phyloP scores from a whole-genome alignment of 2,797 vertebrate species.

The Melanotaenia nigrans region DNA sequence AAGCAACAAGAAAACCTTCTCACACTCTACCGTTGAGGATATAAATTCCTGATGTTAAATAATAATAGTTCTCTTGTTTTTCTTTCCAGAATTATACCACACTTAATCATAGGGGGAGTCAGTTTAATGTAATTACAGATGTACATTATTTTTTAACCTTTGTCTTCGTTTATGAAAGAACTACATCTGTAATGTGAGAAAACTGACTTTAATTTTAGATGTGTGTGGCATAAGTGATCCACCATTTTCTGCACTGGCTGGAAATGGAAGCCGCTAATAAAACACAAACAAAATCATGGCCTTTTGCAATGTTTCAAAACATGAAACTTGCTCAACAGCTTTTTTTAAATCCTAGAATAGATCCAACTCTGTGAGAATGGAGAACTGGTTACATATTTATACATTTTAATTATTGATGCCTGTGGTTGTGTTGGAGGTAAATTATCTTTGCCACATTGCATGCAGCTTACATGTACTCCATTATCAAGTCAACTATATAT shows the following conservation, averaged over 20 bases:
- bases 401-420: not conserved
- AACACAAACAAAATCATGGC: conserved; percentile 34
- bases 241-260: conserved; percentile 28
- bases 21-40: not conserved
- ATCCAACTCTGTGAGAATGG: not conserved
- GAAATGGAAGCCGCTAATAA: conserved; percentile 28
- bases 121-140: not conserved
- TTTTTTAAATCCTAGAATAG: conserved; percentile 1
- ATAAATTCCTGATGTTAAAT: not conserved
- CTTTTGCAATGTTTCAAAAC: conserved; percentile 12
- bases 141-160: not conserved
- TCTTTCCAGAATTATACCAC: not conserved
- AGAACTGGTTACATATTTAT: conserved; percentile 1
- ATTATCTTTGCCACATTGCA: conserved; percentile 12
- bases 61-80: not conserved
- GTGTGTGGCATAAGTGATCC: conserved; percentile 6
- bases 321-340: conserved; percentile 20
- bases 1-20: not conserved
- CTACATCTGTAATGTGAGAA: conserved; percentile 8
- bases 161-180: not conserved
- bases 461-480: conserved; percentile 17
- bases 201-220: conserved; percentile 13
- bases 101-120: not conserved
- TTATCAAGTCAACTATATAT: conserved; percentile 55
- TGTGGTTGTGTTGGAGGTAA: conserved; percentile 20